Evolutionary conservation across 1,140 invertebrate genomes (phyloP).

Genomic region (Heterodera schachtii): DNA sequence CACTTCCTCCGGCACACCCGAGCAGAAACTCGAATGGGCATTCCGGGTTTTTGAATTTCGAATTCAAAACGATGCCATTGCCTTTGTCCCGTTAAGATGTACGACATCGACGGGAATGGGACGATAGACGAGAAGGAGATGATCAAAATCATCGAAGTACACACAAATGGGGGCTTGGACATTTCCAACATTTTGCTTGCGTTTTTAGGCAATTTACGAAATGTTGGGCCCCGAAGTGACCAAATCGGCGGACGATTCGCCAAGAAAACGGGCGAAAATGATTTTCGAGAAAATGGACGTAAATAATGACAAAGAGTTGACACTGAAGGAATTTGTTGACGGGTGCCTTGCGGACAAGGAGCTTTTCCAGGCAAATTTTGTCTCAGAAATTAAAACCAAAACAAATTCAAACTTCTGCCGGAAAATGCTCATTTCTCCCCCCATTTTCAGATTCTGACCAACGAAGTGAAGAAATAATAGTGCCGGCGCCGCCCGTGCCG

Average conservation of each 20-base stretch:
- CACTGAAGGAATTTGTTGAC: conserved; percentile 96
- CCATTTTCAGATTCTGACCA: conserved; percentile 55
- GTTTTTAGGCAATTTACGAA: conserved; percentile 90
- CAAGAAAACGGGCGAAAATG: conserved; percentile 93
- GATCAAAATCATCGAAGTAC: conserved; percentile 72
- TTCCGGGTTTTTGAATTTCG: conserved; percentile 70
- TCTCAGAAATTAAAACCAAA: too few species aligned
- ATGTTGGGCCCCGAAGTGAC: conserved; percentile 81
- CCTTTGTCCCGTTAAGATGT: conserved; percentile 68
- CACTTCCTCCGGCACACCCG: conserved; percentile 91
- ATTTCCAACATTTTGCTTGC: neutral
- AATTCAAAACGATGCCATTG: neutral
- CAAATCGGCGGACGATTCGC: conserved; percentile 72
- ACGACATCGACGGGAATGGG: conserved; percentile 97
- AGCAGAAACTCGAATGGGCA: conserved; percentile 98
- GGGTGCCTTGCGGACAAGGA: conserved; percentile 90
- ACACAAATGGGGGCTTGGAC: neutral
- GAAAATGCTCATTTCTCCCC: neutral
- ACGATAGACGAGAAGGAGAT: conserved; percentile 90
- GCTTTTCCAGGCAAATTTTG: conserved; percentile 55
- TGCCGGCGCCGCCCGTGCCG: neutral
- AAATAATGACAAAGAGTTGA: conserved; percentile 95
- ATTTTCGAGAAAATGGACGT: conserved; percentile 99
- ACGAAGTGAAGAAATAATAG: conserved; percentile 55
- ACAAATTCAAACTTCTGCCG: conserved; percentile 3